A percentile compares a stretch with the other conserved stretches of the same genome.
These are phyloP conservation scores for Cancer borealis DNA, from an alignment of 2,888 invertebrate genomes.

Conservation along the genomic window DNA sequence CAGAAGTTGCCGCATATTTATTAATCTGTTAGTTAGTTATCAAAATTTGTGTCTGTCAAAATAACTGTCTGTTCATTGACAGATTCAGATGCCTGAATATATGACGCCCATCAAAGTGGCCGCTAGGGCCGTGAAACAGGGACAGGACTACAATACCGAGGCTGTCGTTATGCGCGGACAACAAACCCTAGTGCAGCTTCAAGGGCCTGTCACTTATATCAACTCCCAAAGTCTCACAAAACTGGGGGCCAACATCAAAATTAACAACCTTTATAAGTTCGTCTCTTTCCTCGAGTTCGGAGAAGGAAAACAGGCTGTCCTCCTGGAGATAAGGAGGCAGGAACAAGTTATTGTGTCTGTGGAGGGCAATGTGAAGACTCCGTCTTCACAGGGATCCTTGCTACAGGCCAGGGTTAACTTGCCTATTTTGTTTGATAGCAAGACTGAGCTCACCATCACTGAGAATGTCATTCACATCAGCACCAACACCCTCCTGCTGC, in stretches of 20 bases:
- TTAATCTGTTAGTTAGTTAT: neutral
- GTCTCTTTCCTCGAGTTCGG: neutral
- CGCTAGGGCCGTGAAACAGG: neutral
- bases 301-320: constrained; percentile 41
- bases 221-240: neutral
- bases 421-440: neutral
- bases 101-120: constrained; percentile 33
- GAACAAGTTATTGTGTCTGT: neutral
- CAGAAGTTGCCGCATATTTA: neutral
- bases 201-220: constrained; percentile 34
- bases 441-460: constrained; percentile 2
- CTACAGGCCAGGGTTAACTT: neutral
- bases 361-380: neutral
- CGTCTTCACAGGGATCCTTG: neutral
- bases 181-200: neutral
- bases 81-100: constrained; percentile 44
- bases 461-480: constrained; percentile 13
- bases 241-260: neutral
- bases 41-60: neutral
- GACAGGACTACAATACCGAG: neutral
- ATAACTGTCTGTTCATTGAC: neutral
- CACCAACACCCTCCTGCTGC: constrained; percentile 42
- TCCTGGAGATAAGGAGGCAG: neutral
- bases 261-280: neutral
- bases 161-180: neutral